Conservation (phyloP, 2,113 vertebrate species). For the Scatophagus argus region DNA sequence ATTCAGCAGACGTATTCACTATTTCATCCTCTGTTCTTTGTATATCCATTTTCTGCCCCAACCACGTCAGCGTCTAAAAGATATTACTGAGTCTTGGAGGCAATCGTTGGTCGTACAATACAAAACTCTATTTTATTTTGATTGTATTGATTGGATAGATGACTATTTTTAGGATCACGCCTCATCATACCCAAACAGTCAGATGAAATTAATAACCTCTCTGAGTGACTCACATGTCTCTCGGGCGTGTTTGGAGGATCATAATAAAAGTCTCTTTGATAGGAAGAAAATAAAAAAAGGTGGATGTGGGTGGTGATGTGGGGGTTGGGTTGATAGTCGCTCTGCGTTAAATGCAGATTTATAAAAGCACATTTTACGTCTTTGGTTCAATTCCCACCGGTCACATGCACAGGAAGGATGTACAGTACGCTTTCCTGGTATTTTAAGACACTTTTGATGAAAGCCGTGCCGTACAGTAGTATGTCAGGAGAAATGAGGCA, state of each 20-base stretch:
- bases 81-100: not conserved
- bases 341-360: slow-evolving; percentile 47
- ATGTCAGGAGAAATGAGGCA: slow-evolving; percentile 32
- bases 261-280: slow-evolving; percentile 58
- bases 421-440: slow-evolving; percentile 33
- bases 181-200: slow-evolving; percentile 24
- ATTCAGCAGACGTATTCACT: not conserved
- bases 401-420: slow-evolving; percentile 36
- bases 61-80: not conserved
- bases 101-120: not conserved
- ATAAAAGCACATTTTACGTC: slow-evolving; percentile 41
- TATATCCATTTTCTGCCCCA: not conserved
- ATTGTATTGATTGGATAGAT: slow-evolving; percentile 22
- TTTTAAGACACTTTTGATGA: slow-evolving; percentile 57
- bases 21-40: not conserved
- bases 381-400: slow-evolving; percentile 59
- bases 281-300: slow-evolving; percentile 52
- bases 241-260: slow-evolving; percentile 59
- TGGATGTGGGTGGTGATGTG: slow-evolving; percentile 47
- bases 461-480: slow-evolving; percentile 33
- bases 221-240: slow-evolving; percentile 62
- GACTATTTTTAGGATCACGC: slow-evolving; percentile 26
- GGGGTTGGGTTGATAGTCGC: slow-evolving; percentile 55
- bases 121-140: slow-evolving; percentile 5
- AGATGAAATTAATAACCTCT: slow-evolving; percentile 53